A percentile compares a stretch with the other conserved stretches of the same genome.
Conservation (phyloP, 2,888 invertebrate species). For the Ophonus ardosiacus region DNA sequence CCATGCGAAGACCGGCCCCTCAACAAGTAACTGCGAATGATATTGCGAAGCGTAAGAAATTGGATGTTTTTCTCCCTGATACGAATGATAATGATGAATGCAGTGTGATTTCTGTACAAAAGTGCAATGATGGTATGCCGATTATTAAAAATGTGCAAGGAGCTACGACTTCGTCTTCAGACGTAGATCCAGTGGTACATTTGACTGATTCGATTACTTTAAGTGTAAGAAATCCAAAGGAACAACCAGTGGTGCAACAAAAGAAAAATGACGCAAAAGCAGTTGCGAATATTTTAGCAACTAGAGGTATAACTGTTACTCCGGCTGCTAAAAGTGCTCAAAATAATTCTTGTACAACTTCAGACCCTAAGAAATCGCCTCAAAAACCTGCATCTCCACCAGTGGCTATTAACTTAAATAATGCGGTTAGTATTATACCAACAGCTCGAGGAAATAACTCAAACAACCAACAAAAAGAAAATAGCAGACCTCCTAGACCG, state of each 20-base stretch:
- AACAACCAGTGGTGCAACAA: conserved; percentile 73
- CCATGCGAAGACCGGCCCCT: conserved; percentile 58
- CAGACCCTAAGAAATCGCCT: conserved; percentile 71
- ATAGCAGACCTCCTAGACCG: conserved; percentile 68
- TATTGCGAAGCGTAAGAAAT: conserved; percentile 76
- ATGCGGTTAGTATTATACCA: conserved; percentile 81
- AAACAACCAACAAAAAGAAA: conserved; percentile 21
- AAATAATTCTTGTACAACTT: conserved; percentile 71
- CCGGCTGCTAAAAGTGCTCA: conserved; percentile 78
- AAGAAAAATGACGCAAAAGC: conserved; percentile 85
- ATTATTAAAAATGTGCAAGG: conserved; percentile 87
- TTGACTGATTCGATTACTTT: conserved; percentile 86
- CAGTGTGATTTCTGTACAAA: conserved; percentile 86
- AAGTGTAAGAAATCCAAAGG: conserved; percentile 78
- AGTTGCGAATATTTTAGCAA: conserved; percentile 87
- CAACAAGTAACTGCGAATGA: conserved; percentile 72
- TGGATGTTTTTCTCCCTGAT: conserved; percentile 83
- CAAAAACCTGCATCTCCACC: conserved; percentile 73
- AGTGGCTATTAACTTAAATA: conserved; percentile 79
- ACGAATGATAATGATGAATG: conserved; percentile 87
- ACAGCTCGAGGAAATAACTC: conserved; percentile 69
- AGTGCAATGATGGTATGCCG: conserved; percentile 82
- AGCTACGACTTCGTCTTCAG: conserved; percentile 72
- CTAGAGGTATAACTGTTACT: conserved; percentile 87
- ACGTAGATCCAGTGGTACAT: conserved; percentile 79